These are phyloP conservation scores for Calidris pygmaea DNA, from an alignment of 2,113 vertebrate genomes.

Conservation along the genomic window DNA sequence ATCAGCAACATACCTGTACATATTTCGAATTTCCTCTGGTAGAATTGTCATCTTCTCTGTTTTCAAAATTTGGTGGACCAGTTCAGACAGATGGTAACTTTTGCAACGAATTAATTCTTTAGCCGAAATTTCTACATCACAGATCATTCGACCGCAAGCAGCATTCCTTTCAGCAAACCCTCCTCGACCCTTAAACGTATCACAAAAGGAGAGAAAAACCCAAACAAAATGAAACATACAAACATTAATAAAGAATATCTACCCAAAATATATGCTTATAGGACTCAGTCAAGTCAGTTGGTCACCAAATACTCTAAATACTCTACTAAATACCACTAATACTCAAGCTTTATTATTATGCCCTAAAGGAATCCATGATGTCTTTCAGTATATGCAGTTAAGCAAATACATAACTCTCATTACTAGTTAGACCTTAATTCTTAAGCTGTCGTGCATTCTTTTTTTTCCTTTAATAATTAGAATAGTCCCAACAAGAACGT, in stretches of 20 bases:
- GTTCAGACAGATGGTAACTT: conserved; percentile 93
- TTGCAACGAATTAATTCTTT: conserved; percentile 97
- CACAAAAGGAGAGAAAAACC: background rate
- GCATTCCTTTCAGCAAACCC: conserved; percentile 93
- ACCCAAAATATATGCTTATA: background rate
- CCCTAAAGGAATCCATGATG: background rate
- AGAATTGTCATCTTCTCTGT: conserved; percentile 79
- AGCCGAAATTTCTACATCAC: conserved; percentile 93
- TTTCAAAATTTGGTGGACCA: conserved; percentile 89
- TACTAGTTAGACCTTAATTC: background rate
- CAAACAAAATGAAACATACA: background rate
- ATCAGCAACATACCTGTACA: conserved; percentile 83
- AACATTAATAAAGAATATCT: background rate
- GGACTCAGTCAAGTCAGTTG: background rate
- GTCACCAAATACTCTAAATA: background rate
- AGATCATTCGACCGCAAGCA: conserved; percentile 93
- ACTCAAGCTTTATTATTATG: background rate
- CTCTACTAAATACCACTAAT: background rate
- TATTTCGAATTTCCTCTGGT: conserved; percentile 83
- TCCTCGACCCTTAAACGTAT: conserved; percentile 82
- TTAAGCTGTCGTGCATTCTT: background rate
- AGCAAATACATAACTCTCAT: background rate
- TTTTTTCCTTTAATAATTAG: background rate
- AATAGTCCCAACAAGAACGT: background rate
- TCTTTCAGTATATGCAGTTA: background rate